Evolutionary conservation across 2,888 invertebrate species (phyloP).

Genomic region (Heliothis peltigera): DNA sequence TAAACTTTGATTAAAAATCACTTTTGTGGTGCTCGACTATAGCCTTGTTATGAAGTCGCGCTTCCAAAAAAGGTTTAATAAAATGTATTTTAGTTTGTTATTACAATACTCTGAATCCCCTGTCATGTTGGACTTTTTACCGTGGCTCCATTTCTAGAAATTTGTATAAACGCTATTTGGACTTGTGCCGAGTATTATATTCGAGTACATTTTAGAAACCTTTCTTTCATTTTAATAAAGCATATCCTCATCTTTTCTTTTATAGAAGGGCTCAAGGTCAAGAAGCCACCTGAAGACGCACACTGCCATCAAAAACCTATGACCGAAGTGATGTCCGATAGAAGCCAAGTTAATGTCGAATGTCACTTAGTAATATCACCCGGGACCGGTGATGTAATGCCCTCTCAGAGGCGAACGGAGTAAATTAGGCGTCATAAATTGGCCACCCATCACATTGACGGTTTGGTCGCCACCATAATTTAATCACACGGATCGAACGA

Average conservation of each 20-base stretch:
- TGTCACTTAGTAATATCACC: conserved; percentile 54
- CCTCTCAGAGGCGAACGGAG: conserved; percentile 43
- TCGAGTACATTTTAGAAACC: not conserved
- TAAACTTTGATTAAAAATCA: conserved; percentile 47
- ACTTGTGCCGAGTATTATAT: not conserved
- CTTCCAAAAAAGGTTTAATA: conserved; percentile 9
- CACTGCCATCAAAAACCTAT: conserved; percentile 11
- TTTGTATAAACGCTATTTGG: not conserved
- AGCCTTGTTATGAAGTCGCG: not conserved
- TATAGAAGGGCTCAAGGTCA: not conserved
- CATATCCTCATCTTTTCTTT: not conserved
- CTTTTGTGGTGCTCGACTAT: conserved; percentile 9
- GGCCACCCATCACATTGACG: conserved; percentile 51
- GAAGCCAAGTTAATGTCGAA: conserved; percentile 45
- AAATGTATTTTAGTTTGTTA: too few relatives aligned
- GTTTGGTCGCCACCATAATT: conserved; percentile 42
- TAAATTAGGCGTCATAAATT: conserved; percentile 59
- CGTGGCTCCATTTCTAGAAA: not conserved
- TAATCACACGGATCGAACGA: conserved; percentile 50
- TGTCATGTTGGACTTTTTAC: not conserved
- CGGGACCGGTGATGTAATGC: conserved; percentile 43
- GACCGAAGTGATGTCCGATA: conserved; percentile 41
- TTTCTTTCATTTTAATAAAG: not conserved
- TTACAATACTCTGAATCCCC: too few relatives aligned
- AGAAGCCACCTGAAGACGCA: conserved; percentile 7